phyloP scores from a whole-genome alignment of 37 sponge, comb jelly and placozoan species.

The Mnemiopsis leidyi region DNA sequence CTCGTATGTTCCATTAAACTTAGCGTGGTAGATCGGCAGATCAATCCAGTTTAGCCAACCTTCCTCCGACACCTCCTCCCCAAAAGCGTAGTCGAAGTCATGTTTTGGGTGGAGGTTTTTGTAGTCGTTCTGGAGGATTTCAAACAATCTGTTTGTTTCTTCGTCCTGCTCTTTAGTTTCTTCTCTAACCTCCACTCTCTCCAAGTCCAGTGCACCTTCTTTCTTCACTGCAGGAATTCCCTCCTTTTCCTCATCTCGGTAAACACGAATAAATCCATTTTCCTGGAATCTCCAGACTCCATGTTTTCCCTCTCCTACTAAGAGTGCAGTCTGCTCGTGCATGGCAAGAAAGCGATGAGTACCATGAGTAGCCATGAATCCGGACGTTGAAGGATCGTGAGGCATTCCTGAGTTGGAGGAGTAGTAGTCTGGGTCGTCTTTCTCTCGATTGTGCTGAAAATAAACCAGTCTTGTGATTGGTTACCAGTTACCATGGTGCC shows the following conservation, averaged over 20 bases:
- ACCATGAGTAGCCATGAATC: conserved; percentile 18
- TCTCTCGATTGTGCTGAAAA: background rate
- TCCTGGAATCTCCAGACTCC: background rate
- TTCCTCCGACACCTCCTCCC: background rate
- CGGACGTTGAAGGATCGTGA: background rate
- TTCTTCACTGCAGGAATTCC: background rate
- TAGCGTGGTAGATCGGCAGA: conserved; percentile 36
- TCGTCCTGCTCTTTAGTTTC: background rate
- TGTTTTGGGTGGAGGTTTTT: background rate
- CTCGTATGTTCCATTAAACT: background rate
- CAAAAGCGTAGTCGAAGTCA: background rate
- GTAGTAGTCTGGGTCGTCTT: background rate
- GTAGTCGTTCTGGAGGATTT: background rate
- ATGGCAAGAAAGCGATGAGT: background rate
- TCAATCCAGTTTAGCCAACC: conserved; percentile 18
- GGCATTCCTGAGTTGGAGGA: conserved; percentile 28
- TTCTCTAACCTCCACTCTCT: background rate
- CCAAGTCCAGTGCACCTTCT: background rate
- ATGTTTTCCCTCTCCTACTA: conserved; percentile 11
- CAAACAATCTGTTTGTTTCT: background rate
- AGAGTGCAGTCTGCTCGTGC: conserved; percentile 15
- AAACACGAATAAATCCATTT: background rate
- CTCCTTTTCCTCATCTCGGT: background rate
- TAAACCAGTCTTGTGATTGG: background rate
- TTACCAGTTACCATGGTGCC: too few relatives aligned